These are phyloP conservation scores for Branchipolynoe longqiensis DNA, from an alignment of 2,888 invertebrate genomes.

Conservation along the genomic window DNA sequence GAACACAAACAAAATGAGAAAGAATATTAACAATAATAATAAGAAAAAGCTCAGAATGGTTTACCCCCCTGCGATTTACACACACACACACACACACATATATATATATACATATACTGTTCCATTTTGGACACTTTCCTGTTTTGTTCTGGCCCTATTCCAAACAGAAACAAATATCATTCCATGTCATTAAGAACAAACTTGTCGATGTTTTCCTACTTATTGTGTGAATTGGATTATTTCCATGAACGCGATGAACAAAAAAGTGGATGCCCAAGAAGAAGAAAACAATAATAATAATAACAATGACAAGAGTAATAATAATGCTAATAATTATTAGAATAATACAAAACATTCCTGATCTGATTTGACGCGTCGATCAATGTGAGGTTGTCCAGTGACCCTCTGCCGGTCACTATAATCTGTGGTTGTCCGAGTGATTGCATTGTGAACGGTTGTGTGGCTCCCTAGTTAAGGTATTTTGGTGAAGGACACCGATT, in stretches of 20 bases:
- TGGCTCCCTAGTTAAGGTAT: conserved; percentile 41
- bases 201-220: conserved; percentile 17
- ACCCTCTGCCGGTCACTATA: conserved; percentile 11
- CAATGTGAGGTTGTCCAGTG: conserved; percentile 46
- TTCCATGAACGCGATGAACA: conserved; percentile 10
- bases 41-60: too few relatives aligned
- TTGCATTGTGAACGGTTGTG: conserved; percentile 23
- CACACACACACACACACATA: too few relatives aligned
- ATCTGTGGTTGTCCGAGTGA: conserved; percentile 41
- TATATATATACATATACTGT: background rate
- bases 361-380: conserved; percentile 32
- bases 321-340: too few relatives aligned
- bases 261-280: conserved; percentile 21
- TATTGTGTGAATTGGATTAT: background rate
- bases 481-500: conserved; percentile 21
- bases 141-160: conserved; percentile 54
- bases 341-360: conserved; percentile 52
- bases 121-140: conserved; percentile 33
- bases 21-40: too few relatives aligned
- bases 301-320: too few relatives aligned
- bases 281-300: too few relatives aligned
- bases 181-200: conserved; percentile 46
- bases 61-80: too few relatives aligned
- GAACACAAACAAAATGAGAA: too few relatives aligned
- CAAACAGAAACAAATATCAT: conserved; percentile 46